Evolutionary conservation across 1,140 invertebrate genomes (phyloP).

Genomic region (Muscidifurax raptorellus): DNA sequence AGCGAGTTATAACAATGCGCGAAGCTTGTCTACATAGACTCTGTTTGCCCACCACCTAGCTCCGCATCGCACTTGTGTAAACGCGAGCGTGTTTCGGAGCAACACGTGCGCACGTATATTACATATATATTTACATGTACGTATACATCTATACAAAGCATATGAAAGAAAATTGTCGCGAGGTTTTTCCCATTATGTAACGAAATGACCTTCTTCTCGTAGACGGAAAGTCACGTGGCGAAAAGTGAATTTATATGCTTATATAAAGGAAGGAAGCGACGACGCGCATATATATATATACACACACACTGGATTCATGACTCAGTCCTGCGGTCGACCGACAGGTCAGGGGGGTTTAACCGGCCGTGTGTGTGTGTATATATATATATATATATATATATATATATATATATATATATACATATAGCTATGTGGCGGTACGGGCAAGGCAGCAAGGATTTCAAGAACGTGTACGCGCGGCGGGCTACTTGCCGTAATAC

Average conservation of each 20-base stretch:
- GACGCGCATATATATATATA: neutral
- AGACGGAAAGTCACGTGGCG: neutral
- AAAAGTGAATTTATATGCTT: slow-evolving; percentile 33
- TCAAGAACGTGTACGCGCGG: slow-evolving; percentile 21
- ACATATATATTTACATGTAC: too few species aligned
- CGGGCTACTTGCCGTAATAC: slow-evolving; percentile 40
- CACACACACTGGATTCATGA: neutral
- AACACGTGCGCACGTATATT: neutral
- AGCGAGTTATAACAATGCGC: neutral
- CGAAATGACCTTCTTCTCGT: too few species aligned
- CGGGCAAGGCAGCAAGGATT: neutral
- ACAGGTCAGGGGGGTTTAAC: slow-evolving; percentile 7
- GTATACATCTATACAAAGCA: too few species aligned
- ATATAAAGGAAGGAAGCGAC: neutral
- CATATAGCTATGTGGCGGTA: too few species aligned
- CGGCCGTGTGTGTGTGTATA: neutral
- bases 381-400: too few species aligned
- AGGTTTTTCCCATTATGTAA: too few species aligned
- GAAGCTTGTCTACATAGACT: neutral
- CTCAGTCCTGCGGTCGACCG: slow-evolving; percentile 4
- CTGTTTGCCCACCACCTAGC: neutral
- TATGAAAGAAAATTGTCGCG: too few species aligned
- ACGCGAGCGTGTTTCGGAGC: neutral
- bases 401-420: too few species aligned
- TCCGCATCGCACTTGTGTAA: neutral